A percentile compares a stretch with the other conserved stretches of the same genome.
Evolutionary conservation across 2,888 invertebrate genomes (phyloP).

Genomic region (Euclidia mi): DNA sequence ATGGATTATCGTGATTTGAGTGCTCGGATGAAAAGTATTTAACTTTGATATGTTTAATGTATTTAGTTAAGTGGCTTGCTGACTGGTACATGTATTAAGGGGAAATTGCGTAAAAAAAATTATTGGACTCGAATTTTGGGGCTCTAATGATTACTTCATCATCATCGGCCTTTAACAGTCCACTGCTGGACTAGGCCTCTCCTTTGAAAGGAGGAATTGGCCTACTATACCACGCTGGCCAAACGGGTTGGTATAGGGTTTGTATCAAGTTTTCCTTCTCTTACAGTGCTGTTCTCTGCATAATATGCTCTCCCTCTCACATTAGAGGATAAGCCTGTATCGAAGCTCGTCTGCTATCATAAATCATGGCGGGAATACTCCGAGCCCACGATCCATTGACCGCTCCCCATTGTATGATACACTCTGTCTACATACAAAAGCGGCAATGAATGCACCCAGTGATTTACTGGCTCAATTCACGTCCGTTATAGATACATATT

Average conservation of each 20-base stretch:
- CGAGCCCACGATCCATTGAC: constrained; percentile 39
- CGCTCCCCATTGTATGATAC: constrained; percentile 46
- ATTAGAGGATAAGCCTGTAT: constrained; percentile 56
- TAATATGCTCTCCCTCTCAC: too few relatives aligned
- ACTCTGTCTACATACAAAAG: constrained; percentile 41
- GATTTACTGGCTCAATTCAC: constrained; percentile 55
- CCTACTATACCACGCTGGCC: too few relatives aligned
- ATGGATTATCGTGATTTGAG: constrained; percentile 7
- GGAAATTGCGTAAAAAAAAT: too few relatives aligned
- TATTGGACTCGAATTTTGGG: too few relatives aligned
- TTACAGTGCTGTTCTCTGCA: too few relatives aligned
- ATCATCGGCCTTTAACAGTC: too few relatives aligned
- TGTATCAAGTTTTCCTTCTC: too few relatives aligned
- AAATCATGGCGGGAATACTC: constrained; percentile 45
- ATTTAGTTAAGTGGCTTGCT: background rate
- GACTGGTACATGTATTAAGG: background rate
- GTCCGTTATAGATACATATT: constrained; percentile 45
- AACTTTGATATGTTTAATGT: background rate
- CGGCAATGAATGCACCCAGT: constrained; percentile 54
- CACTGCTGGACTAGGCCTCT: too few relatives aligned
- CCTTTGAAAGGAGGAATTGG: too few relatives aligned
- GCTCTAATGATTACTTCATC: too few relatives aligned
- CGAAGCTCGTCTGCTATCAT: constrained; percentile 43
- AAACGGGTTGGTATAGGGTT: too few relatives aligned
- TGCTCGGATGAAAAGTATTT: background rate